Conservation (phyloP, 2,888 invertebrate species). For the Nineta flava region DNA sequence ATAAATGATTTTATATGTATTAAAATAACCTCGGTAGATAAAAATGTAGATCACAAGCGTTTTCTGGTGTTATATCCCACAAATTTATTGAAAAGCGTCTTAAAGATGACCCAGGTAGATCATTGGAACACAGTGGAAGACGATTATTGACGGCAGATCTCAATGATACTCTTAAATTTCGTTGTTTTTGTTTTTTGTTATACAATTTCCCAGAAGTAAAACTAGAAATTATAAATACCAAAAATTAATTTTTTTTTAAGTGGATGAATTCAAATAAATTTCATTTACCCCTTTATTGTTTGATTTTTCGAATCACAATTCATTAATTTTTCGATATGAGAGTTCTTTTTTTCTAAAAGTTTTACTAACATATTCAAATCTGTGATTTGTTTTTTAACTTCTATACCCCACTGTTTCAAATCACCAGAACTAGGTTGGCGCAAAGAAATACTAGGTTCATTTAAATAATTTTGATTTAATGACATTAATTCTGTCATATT, state of each 20-base stretch:
- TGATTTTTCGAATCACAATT: neutral
- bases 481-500: too few species aligned
- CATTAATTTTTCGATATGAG: neutral
- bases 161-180: constrained; percentile 13
- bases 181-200: constrained; percentile 13
- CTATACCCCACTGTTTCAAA: too few species aligned
- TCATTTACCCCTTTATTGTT: too few species aligned
- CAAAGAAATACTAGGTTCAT: too few species aligned
- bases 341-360: neutral
- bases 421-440: too few species aligned
- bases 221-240: constrained; percentile 13
- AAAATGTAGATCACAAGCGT: constrained; percentile 24
- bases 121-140: neutral
- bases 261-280: too few species aligned
- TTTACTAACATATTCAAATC: too few species aligned
- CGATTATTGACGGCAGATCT: constrained; percentile 4
- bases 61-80: constrained; percentile 21
- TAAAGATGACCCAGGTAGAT: neutral
- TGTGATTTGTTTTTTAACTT: too few species aligned
- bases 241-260: neutral
- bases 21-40: constrained; percentile 17
- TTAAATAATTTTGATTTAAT: too few species aligned
- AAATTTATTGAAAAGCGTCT: constrained; percentile 6
- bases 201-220: constrained; percentile 17
- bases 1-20: neutral